A percentile compares a stretch with the other conserved stretches of the same genome.
These are phyloP conservation scores for Chloropsis cyanopogon DNA, from an alignment of 2,113 vertebrate genomes.

Conservation along the genomic window DNA sequence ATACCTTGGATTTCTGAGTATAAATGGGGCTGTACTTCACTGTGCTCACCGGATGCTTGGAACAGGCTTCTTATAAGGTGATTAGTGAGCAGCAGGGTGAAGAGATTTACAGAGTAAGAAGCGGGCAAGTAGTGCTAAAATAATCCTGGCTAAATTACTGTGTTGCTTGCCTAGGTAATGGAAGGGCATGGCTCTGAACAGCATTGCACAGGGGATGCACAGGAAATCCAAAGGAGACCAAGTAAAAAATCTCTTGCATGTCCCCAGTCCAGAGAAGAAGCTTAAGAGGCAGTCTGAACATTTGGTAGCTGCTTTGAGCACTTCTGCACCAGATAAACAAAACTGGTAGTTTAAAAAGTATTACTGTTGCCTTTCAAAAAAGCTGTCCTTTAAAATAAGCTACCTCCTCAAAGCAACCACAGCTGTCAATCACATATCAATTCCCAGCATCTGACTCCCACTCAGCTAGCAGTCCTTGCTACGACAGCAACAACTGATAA, in stretches of 20 bases:
- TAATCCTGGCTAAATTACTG: constrained; percentile 22
- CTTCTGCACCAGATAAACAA: not conserved
- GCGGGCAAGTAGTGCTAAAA: constrained; percentile 14
- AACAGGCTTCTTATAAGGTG: constrained; percentile 22
- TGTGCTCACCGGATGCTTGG: not conserved
- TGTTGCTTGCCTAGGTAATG: not conserved
- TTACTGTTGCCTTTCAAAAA: not conserved
- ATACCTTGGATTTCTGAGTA: constrained; percentile 20
- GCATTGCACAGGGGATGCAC: not conserved
- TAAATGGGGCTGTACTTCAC: constrained; percentile 6
- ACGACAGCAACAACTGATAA: not conserved
- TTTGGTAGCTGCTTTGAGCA: not conserved
- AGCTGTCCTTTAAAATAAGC: not conserved
- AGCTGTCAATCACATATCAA: not conserved
- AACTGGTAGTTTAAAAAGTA: not conserved
- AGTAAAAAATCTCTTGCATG: not conserved
- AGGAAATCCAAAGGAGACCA: not conserved
- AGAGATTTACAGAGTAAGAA: constrained; percentile 39
- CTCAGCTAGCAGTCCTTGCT: not conserved
- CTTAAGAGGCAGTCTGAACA: not conserved
- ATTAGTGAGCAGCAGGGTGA: constrained; percentile 35
- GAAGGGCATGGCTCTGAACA: not conserved
- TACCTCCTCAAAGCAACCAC: not conserved
- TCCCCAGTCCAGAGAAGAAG: not conserved
- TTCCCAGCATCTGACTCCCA: not conserved